These are phyloP conservation scores for Lepidocolaptes lacrymiger DNA, from an alignment of 2,797 vertebrate genomes.

Conservation along the genomic window DNA sequence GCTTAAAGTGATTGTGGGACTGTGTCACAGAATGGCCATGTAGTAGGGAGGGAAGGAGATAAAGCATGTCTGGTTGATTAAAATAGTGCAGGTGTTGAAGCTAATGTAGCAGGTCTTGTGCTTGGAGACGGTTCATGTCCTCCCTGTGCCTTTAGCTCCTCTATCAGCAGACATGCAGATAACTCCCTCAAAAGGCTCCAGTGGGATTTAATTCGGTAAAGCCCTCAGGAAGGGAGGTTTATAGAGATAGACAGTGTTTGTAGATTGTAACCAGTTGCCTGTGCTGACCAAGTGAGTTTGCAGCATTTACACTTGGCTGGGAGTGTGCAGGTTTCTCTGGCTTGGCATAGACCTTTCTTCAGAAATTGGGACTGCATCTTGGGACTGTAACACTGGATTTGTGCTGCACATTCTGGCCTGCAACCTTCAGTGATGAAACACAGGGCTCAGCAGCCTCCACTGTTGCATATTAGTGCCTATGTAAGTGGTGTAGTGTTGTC, in stretches of 20 bases:
- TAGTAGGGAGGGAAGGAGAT: neutral
- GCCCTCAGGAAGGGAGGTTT: neutral
- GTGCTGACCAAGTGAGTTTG: neutral
- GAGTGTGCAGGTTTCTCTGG: neutral
- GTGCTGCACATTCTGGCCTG: neutral
- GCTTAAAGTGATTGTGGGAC: neutral
- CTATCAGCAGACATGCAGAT: constrained; percentile 44
- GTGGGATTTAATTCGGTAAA: neutral
- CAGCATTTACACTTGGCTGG: neutral
- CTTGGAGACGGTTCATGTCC: neutral
- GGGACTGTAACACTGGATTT: neutral
- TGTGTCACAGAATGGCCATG: neutral
- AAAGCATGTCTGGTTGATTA: constrained; percentile 29
- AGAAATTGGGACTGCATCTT: neutral
- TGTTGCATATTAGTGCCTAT: neutral
- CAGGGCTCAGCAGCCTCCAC: neutral
- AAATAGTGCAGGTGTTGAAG: constrained; percentile 60
- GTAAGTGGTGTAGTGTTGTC: neutral
- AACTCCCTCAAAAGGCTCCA: constrained; percentile 5
- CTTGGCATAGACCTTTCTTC: neutral
- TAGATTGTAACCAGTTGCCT: constrained; percentile 27
- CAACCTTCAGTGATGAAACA: neutral
- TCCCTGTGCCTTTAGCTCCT: neutral
- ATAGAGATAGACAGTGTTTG: constrained; percentile 21
- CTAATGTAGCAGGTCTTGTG: neutral